Conservation (phyloP, 2,888 invertebrate genomes). For the Rhingia campestris region DNA sequence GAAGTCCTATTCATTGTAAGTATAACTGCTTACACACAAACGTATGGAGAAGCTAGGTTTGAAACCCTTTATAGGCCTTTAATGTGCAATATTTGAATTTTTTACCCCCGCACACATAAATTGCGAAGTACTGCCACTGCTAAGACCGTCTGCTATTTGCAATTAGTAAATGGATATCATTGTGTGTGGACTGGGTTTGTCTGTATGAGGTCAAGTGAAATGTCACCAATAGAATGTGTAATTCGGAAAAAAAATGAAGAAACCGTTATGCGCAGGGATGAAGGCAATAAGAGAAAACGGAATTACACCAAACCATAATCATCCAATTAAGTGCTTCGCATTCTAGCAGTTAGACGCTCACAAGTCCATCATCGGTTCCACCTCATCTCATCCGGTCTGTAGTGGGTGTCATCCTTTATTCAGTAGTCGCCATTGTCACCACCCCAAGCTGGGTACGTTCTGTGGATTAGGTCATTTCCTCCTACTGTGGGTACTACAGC, state of each 20-base stretch:
- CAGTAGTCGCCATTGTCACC: background rate
- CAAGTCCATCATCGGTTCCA: conserved; percentile 18
- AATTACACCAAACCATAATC: conserved; percentile 32
- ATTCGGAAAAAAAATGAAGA: conserved; percentile 9
- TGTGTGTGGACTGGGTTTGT: background rate
- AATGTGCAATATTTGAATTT: too few relatives aligned
- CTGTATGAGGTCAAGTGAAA: background rate
- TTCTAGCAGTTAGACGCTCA: conserved; percentile 18
- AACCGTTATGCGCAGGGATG: background rate
- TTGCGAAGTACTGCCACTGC: background rate
- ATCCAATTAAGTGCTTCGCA: conserved; percentile 45
- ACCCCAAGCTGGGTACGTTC: too few relatives aligned
- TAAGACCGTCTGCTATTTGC: conserved; percentile 1
- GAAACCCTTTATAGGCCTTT: too few relatives aligned
- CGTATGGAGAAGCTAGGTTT: too few relatives aligned
- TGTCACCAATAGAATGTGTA: conserved; percentile 17
- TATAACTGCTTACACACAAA: too few relatives aligned
- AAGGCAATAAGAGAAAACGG: conserved; percentile 1
- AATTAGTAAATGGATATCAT: conserved; percentile 27
- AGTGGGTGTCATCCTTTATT: conserved; percentile 4
- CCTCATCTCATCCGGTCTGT: background rate
- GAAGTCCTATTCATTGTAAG: too few relatives aligned
- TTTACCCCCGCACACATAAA: background rate
- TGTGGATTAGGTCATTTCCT: conserved; percentile 24
- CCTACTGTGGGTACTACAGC: background rate